Evolutionary conservation across 2,797 vertebrate genomes (phyloP).

Genomic region (Platalea minor): DNA sequence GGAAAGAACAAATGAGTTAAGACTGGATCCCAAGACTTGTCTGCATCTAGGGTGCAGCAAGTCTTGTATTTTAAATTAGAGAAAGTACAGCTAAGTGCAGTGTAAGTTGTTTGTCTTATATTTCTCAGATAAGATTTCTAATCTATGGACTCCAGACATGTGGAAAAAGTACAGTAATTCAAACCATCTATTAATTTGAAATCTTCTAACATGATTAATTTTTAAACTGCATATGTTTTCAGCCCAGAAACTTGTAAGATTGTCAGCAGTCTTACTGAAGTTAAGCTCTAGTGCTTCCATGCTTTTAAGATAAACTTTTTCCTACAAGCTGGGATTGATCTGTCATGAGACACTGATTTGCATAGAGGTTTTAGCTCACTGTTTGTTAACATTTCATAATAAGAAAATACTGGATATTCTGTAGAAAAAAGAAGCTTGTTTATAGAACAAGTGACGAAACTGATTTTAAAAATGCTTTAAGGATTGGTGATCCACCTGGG

Average conservation of each 20-base stretch:
- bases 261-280: background rate
- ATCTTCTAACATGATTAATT: background rate
- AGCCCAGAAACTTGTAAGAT: background rate
- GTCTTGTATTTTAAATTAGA: background rate
- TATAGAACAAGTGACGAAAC: background rate
- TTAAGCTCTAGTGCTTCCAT: background rate
- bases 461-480: background rate
- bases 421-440: background rate
- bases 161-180: background rate
- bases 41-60: rapidly evolving
- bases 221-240: background rate
- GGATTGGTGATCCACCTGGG: background rate
- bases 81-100: background rate
- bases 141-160: background rate
- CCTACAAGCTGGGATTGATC: background rate
- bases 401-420: background rate
- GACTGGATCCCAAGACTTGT: background rate
- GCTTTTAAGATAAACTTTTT: background rate
- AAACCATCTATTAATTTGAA: background rate
- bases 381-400: background rate
- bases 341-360: background rate
- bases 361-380: background rate
- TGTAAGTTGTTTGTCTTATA: background rate
- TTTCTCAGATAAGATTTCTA: background rate
- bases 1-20: background rate